A percentile compares a stretch with the other conserved stretches of the same genome.
Evolutionary conservation across 1,140 invertebrate genomes (phyloP).

Genomic region (Trachymyrmex septentrionalis): DNA sequence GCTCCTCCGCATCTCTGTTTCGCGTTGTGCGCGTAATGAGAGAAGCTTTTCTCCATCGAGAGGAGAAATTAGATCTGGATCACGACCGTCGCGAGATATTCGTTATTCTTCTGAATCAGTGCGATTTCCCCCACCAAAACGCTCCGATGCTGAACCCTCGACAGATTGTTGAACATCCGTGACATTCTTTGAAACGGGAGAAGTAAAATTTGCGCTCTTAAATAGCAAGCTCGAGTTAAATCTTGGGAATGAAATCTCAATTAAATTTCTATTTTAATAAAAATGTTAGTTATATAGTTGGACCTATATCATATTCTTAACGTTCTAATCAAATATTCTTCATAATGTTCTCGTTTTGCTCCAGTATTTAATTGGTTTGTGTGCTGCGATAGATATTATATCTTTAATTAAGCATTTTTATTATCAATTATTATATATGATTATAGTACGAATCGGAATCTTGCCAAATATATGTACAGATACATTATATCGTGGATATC

Average conservation of each 20-base stretch:
- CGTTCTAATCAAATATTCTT: background rate
- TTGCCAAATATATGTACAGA: background rate
- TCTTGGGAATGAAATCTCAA: background rate
- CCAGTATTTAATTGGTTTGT: background rate
- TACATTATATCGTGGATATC: slow-evolving; percentile 12
- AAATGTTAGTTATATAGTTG: background rate
- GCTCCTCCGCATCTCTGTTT: slow-evolving; percentile 17
- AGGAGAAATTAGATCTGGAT: slow-evolving; percentile 40
- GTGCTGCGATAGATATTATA: background rate
- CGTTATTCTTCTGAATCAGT: background rate
- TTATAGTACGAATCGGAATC: background rate
- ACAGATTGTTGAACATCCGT: background rate
- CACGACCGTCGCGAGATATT: slow-evolving; percentile 1
- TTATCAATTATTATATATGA: background rate
- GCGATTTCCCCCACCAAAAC: no score
- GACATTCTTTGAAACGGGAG: background rate
- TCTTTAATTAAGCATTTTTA: background rate
- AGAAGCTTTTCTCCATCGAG: slow-evolving; percentile 38
- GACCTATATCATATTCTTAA: background rate
- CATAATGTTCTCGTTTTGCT: background rate
- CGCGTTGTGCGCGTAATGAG: slow-evolving; percentile 52
- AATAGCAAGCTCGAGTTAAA: background rate
- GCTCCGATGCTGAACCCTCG: background rate
- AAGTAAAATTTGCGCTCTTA: background rate
- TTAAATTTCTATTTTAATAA: background rate